A percentile compares a stretch with the other conserved stretches of the same genome.
Conservation (phyloP, 2,888 invertebrate genomes). For the Lordiphosa fenestrarum region DNA sequence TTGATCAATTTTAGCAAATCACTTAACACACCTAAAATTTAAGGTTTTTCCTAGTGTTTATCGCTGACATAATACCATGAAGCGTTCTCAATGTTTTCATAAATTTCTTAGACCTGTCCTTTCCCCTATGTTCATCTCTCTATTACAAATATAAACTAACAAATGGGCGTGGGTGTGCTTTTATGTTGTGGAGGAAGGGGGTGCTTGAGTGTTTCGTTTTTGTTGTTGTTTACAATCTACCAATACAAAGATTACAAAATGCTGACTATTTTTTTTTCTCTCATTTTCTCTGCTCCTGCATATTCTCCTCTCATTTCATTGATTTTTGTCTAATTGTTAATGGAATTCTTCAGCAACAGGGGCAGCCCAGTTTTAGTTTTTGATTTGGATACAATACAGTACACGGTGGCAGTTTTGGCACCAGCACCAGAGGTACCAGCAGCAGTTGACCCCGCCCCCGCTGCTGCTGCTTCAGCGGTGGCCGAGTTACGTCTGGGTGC, state of each 20-base stretch:
- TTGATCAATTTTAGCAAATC: too few species aligned
- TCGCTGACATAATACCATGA: too few species aligned
- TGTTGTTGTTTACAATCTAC: slow-evolving; percentile 59
- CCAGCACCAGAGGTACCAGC: slow-evolving; percentile 30
- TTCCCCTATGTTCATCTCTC: neutral
- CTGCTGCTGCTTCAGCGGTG: slow-evolving; percentile 27
- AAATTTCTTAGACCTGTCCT: slow-evolving; percentile 3
- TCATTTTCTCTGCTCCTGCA: slow-evolving; percentile 1
- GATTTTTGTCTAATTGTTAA: slow-evolving; percentile 74
- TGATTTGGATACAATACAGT: slow-evolving; percentile 79
- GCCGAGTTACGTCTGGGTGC: slow-evolving; percentile 30
- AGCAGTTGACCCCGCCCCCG: slow-evolving; percentile 23
- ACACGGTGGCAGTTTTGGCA: slow-evolving; percentile 78
- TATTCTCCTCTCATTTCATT: slow-evolving; percentile 6
- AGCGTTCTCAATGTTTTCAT: neutral
- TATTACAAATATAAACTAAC: slow-evolving; percentile 42
- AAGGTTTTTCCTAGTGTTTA: too few species aligned
- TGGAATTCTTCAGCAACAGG: slow-evolving; percentile 80
- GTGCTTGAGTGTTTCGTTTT: slow-evolving; percentile 10
- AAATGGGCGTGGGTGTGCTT: slow-evolving; percentile 14
- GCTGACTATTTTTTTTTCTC: slow-evolving; percentile 16
- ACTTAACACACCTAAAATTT: too few species aligned
- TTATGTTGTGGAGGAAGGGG: slow-evolving; percentile 8
- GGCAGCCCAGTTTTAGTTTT: slow-evolving; percentile 81
- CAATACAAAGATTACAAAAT: slow-evolving; percentile 67